These are phyloP conservation scores for Auanema freiburgensis DNA, from an alignment of 2,888 invertebrate species.

Conservation along the genomic window DNA sequence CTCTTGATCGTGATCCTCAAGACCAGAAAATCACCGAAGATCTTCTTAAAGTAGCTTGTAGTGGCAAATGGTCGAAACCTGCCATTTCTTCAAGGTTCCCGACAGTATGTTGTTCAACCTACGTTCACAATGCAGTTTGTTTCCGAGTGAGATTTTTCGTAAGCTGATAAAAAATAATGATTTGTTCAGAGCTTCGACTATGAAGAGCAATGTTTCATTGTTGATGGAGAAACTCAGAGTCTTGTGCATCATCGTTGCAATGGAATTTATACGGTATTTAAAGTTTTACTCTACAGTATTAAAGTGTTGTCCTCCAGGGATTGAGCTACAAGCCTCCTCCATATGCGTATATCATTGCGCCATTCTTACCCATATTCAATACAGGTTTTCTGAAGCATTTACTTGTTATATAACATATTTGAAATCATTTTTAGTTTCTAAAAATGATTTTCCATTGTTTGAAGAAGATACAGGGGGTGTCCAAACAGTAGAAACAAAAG, in stretches of 20 bases:
- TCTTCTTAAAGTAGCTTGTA: constrained; percentile 44
- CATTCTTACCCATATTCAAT: constrained; percentile 44
- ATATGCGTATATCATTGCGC: constrained; percentile 44
- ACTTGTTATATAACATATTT: too few relatives aligned
- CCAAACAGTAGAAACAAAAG: constrained; percentile 35
- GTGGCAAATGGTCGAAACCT: constrained; percentile 45
- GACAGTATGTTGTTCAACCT: constrained; percentile 43
- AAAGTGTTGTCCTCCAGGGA: constrained; percentile 29
- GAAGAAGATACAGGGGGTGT: constrained; percentile 35
- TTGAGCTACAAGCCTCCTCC: constrained; percentile 38
- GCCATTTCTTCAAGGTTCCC: constrained; percentile 43
- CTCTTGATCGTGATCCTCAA: constrained; percentile 42
- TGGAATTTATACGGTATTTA: constrained; percentile 44
- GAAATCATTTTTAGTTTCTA: too few relatives aligned
- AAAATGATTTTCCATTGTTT: constrained; percentile 21
- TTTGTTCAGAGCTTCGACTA: not conserved
- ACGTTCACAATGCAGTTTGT: constrained; percentile 46
- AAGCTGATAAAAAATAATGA: not conserved
- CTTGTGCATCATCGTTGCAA: constrained; percentile 50
- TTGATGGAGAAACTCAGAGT: constrained; percentile 23
- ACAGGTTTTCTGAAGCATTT: too few relatives aligned
- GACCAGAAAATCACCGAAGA: constrained; percentile 32
- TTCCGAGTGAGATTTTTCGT: constrained; percentile 19
- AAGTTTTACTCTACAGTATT: not conserved
- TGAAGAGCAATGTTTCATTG: constrained; percentile 36